Evolutionary conservation across 2,797 vertebrate species (phyloP), one percentile per base, ranked within the genome.

Genomic region (Hippocampus kuda): DNA sequence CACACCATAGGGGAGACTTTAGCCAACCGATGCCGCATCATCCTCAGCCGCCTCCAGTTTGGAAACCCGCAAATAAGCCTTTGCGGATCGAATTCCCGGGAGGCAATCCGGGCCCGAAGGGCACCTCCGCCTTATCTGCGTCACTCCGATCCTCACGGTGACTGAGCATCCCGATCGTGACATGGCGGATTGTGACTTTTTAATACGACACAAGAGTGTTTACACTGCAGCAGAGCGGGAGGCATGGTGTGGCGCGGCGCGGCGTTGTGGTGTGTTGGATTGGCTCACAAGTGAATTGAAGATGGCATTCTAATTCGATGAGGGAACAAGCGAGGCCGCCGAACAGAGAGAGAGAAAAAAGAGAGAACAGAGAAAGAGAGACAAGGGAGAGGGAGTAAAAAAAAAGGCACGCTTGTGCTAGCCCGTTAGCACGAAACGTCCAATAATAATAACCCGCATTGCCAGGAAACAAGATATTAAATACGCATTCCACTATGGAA

Each of bases 241-340:
- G 57, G 57, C 15, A 27, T 11, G 18, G 76, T 61, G 70, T 73
- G 6, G 46, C 10, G 44, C 2, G 42, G 18, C 22, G 10, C 24
- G 34, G 41, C 2, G 41, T 65, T 24, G 46, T 15, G 16, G 65
- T 51, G 65, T 66, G 65, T 48, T 61, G 72, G 68, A 64, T 71
- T 75, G 77, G 77, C 68, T 77, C 77, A 71, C 79, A 70, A 75
- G 81, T 79, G 77, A 82, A 82, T 82, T 83, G 78, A 84, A 87
- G 83, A 85, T 85, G 84, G 82, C 77, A 84, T 88, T 87, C 85
- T 87, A 88, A 88, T 88, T 87, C 87, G 81, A 86, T 83, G 75
- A 48, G 42, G 15, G 63, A 65, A 20, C 12, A 2, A 64, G 62
- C 41, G 27, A 48, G 24, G 53, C 6, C 7, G 49, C 18, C 5